These are phyloP conservation scores for Plutomurus gul DNA, from an alignment of 1,140 invertebrate genomes.

Conservation along the genomic window DNA sequence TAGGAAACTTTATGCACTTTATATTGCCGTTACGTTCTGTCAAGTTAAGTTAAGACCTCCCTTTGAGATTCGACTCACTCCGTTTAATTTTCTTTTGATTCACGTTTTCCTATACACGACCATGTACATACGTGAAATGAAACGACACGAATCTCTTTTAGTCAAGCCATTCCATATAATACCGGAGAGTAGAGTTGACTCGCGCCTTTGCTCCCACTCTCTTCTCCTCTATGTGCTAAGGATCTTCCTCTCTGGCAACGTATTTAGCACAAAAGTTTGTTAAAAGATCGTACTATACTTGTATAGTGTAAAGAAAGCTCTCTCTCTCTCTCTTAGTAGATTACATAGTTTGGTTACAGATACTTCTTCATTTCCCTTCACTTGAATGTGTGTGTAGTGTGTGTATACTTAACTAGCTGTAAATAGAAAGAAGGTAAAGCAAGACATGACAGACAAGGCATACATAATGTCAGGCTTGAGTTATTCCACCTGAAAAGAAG, in stretches of 20 bases:
- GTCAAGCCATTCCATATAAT: no score
- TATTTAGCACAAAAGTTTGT: conserved; percentile 30
- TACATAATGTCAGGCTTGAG: conserved; percentile 4
- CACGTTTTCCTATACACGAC: conserved; percentile 1
- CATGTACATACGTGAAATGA: not conserved
- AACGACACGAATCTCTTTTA: not conserved
- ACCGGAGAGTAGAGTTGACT: no score
- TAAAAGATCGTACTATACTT: not conserved
- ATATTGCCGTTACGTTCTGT: conserved; percentile 12
- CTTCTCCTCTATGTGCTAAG: no score
- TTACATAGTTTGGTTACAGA: no score
- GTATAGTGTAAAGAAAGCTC: no score
- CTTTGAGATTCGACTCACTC: conserved; percentile 19
- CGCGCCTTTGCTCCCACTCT: no score
- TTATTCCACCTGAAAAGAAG: not conserved
- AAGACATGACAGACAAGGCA: not conserved
- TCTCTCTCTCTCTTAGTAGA: no score
- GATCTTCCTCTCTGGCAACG: no score
- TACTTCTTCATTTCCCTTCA: no score
- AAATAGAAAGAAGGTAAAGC: no score
- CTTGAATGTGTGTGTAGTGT: no score
- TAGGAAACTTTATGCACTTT: not conserved
- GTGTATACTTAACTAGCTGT: no score
- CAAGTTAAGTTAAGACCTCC: not conserved
- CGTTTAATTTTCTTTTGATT: conserved; percentile 21